These are phyloP conservation scores for Metacarcinus magister DNA, from an alignment of 2,888 invertebrate species.

Conservation along the genomic window DNA sequence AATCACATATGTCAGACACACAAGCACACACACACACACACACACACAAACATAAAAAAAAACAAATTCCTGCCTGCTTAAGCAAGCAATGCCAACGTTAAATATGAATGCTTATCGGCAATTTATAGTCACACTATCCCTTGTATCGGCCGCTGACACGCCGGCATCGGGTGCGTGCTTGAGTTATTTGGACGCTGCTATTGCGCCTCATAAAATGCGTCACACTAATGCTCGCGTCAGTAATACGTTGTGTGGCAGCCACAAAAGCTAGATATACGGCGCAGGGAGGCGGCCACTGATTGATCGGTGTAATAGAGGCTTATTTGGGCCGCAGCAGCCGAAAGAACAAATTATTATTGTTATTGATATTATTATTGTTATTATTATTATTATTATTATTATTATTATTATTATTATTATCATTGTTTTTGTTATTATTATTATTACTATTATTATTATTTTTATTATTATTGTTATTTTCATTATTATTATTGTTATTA, in stretches of 20 bases:
- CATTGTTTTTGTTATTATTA: not conserved
- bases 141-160: slow-evolving; percentile 11
- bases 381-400: not conserved
- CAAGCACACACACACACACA: not conserved
- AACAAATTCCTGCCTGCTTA: not conserved
- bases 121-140: not conserved
- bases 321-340: no score
- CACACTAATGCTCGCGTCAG: not conserved
- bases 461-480: no score
- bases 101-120: not conserved
- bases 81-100: not conserved
- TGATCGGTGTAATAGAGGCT: slow-evolving; percentile 2
- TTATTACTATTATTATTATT: not conserved
- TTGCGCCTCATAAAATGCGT: not conserved
- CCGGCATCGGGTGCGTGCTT: not conserved
- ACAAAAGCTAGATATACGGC: not conserved
- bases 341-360: no score
- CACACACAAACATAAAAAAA: not conserved
- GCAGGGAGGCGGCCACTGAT: not conserved
- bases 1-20: no score
- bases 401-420: not conserved
- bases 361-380: not conserved
- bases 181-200: not conserved
- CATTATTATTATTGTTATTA: no score
- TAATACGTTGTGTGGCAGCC: not conserved